phyloP scores from a whole-genome alignment of 2,888 invertebrate genomes.

The Ecdyonurus torrentis region DNA sequence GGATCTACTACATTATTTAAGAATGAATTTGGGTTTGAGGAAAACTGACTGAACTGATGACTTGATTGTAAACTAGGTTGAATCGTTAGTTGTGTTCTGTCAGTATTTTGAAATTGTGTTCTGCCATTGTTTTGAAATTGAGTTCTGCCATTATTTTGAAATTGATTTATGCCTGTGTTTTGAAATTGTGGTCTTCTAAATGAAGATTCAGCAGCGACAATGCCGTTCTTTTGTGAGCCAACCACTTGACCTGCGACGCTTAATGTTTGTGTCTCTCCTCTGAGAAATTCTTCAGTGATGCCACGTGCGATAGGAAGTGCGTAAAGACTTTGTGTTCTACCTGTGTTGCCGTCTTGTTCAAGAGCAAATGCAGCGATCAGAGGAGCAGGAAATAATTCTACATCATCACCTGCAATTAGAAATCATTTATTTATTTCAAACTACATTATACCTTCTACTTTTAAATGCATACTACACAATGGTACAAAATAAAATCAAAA shows the following conservation, averaged over 20 bases:
- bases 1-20: constrained; percentile 6
- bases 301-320: constrained; percentile 27
- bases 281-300: not conserved
- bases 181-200: not conserved
- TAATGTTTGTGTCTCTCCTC: not conserved
- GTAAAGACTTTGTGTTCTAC: constrained; percentile 60
- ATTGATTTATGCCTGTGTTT: no score
- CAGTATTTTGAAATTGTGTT: no score
- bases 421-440: no score
- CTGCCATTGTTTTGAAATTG: constrained; percentile 23
- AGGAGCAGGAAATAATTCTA: constrained; percentile 67
- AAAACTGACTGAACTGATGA: no score
- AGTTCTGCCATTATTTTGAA: no score
- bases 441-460: no score
- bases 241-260: not conserved
- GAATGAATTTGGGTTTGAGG: constrained; percentile 7
- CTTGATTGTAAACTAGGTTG: no score
- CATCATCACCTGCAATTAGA: constrained; percentile 36
- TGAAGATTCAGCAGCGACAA: constrained; percentile 23
- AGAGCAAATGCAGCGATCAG: constrained; percentile 72
- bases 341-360: constrained; percentile 54
- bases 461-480: no score
- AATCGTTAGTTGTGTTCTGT: no score
- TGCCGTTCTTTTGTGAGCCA: not conserved
- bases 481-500: no score